phyloP scores from a whole-genome alignment of 2,888 invertebrate species.

The Geophilus truncorum region DNA sequence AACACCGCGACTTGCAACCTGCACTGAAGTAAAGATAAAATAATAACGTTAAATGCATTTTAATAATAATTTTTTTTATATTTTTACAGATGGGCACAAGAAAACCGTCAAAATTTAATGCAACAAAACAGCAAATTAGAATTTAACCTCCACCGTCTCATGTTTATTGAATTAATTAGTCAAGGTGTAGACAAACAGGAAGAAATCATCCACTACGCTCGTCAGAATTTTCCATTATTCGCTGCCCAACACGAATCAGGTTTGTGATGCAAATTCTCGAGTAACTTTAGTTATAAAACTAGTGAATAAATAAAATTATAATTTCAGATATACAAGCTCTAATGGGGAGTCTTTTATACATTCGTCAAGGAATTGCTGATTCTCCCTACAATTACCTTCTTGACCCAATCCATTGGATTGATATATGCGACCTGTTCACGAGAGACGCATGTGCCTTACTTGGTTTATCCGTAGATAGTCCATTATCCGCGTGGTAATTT shows the following conservation, averaged over 20 bases:
- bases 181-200: slow-evolving; percentile 64
- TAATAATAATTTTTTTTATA: not conserved
- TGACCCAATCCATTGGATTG: slow-evolving; percentile 72
- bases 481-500: slow-evolving; percentile 73
- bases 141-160: slow-evolving; percentile 74
- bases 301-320: no score
- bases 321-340: slow-evolving; percentile 70
- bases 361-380: slow-evolving; percentile 63
- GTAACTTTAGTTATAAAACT: no score
- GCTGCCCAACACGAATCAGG: slow-evolving; percentile 70
- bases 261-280: slow-evolving; percentile 43
- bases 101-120: slow-evolving; percentile 66
- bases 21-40: slow-evolving; percentile 60
- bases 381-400: slow-evolving; percentile 68
- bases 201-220: slow-evolving; percentile 81
- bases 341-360: slow-evolving; percentile 78
- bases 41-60: not conserved
- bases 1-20: slow-evolving; percentile 71
- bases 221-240: slow-evolving; percentile 75
- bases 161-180: slow-evolving; percentile 68
- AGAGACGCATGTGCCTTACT: slow-evolving; percentile 86
- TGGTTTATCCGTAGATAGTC: slow-evolving; percentile 82
- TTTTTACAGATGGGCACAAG: slow-evolving; percentile 64
- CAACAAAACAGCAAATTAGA: slow-evolving; percentile 62
- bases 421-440: slow-evolving; percentile 83